Base-by-base conservation (phyloP, 2,888 invertebrate genomes). In the Apotomis turbidana region DNA sequence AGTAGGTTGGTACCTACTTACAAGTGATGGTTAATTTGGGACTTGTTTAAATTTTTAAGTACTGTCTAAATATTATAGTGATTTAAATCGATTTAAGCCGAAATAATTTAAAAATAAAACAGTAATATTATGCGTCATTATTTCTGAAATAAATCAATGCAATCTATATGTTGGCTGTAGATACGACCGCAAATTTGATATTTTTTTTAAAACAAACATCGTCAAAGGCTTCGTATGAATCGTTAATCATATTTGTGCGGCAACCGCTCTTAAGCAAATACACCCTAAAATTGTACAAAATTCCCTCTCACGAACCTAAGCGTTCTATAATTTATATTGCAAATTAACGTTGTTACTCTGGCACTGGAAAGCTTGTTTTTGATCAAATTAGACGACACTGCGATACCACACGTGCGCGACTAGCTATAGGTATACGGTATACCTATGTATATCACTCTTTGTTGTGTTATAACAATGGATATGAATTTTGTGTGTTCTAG, bases 321-420 rank as follows among this genome's bases (percentile, higher is more conserved):
- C 54, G 63, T 68, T 54, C n/a, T 63, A 46, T 68, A 72, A 72
- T 72, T 72, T 68, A 68, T 72, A 58, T 63, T 63, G 46, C 46
- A 49, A 62, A 72, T 72, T 63, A 68, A 59, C 59, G 62, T 52
- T 27, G 49, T 62, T 51, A 62, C n/a, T 46, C 58, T 62, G 71
- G 54, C 44, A 46, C 13, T n/a, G n/a, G 27, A 41, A 13, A 41
- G 57, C 63, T 62, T 68, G 72, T 63, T 63, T 71, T 63, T 68
- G 72, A 72, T 72, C 63, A 68, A 72, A 72, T 68, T 68, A 62
- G 52, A 46, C 27, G 10, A 54, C 13, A 44, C 3, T 13, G 61
- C 27, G 71, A 72, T 67, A 62, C 51, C 55, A n/a, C 71, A 71
- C 72, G 62, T 58, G 55, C 51, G 44, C 44, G 41, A 62, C 54